phyloP scores from a whole-genome alignment of 2,888 invertebrate genomes.

The Tenodera sinensis region DNA sequence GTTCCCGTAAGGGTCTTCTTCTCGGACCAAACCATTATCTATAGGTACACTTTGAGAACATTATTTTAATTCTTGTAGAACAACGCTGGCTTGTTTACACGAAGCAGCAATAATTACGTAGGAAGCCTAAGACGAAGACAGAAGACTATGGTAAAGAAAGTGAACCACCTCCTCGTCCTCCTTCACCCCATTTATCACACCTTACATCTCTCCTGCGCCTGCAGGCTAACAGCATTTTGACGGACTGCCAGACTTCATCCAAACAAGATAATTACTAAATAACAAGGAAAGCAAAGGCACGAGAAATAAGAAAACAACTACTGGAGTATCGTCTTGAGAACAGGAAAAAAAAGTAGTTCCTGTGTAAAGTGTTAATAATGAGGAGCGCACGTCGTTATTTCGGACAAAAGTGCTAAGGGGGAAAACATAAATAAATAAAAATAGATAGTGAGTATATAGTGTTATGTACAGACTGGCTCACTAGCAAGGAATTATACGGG shows the following conservation, averaged over 20 bases:
- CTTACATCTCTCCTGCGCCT: neutral
- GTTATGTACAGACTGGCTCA: neutral
- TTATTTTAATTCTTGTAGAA: neutral
- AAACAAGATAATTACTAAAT: constrained; percentile 9
- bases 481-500: neutral
- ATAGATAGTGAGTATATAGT: neutral
- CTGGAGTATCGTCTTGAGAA: neutral
- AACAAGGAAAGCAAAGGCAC: neutral
- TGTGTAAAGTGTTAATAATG: neutral
- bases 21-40: neutral
- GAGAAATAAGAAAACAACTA: neutral
- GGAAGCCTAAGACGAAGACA: neutral
- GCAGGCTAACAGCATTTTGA: neutral
- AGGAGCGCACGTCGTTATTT: neutral
- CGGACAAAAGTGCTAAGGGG: neutral
- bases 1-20: no score
- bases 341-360: neutral
- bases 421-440: neutral
- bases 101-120: neutral
- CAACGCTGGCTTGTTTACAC: neutral
- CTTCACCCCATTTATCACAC: constrained; percentile 5
- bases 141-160: neutral
- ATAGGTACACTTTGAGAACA: neutral
- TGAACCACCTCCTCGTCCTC: neutral
- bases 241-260: neutral